Base-by-base conservation (phyloP, 2,888 invertebrate genomes). In the Perithous albicinctus region DNA sequence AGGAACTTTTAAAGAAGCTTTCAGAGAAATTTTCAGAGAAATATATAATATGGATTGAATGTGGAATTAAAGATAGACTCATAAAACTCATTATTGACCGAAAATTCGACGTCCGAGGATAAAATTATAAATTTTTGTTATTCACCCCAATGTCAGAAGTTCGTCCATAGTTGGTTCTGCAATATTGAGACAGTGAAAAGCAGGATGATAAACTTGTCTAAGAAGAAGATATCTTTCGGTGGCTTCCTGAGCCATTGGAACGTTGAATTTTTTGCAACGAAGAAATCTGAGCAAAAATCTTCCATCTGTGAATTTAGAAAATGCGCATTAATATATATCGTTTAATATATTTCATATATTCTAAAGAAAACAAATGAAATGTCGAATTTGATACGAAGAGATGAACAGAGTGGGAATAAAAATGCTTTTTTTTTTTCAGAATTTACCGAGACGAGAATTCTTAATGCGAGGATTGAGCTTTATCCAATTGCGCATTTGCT, bases 191-290 rank as follows among this genome's bases (percentile, higher is more conserved):
- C 96, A 95, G 88, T 95, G 95, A 92, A 96, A 96, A 75, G 96
- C 95, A 56, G 96, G 96, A 77, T 96, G 96, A 93, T 96, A 96
- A 8, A 96, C 96, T 91, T 96, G 96, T 29, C 97, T 94, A 74
- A 97, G 94, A 15, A 96, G 94, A 54, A 97, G 93, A 91, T 97
- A 97, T 29, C 97, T 94, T 91, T 97, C 96, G 70, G 97, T 94
- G 23, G 96, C 96, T 88, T 96, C 96, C 89, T 96, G 96, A 0
- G 97, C 96, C 94, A 96, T 96, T 1, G 96, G 95, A 0, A 97
- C 95, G 89, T 96, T 96, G 93, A 96, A 97, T 90, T 97, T 97
- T 92, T 97, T 96, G 80, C 95, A 95, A n/a, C 97, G 95, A 67
- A 97, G 94, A 91, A 96, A 97, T 80, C 96, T 94, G 69, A 97